Percentiles rank a stretch among this genome's conserved stretches.
phyloP scores from a whole-genome alignment of 2,797 vertebrate genomes.

The Lerista edwardsae region DNA sequence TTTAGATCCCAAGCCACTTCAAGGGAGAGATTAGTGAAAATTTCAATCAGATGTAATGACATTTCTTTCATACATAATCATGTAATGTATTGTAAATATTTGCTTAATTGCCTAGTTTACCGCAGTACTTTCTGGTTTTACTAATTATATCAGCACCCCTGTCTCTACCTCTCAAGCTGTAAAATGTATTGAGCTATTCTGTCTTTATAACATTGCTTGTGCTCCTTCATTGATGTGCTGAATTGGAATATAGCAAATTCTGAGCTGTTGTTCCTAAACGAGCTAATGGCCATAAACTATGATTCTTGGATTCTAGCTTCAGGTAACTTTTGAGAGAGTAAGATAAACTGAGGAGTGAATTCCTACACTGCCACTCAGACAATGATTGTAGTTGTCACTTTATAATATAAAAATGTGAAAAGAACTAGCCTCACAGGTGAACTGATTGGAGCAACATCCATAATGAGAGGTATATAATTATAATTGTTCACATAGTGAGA shows the following conservation, averaged over 20 bases:
- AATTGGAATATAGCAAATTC: slow-evolving; percentile 21
- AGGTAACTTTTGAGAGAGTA: slow-evolving; percentile 32
- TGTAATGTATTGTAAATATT: slow-evolving; percentile 54
- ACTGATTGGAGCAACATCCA: background rate
- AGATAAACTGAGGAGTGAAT: slow-evolving; percentile 17
- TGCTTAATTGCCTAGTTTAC: slow-evolving; percentile 3
- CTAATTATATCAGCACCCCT: slow-evolving; percentile 26
- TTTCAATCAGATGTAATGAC: slow-evolving; percentile 46
- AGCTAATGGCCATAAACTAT: background rate
- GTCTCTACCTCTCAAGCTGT: slow-evolving; percentile 39
- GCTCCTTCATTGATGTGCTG: slow-evolving; percentile 23
- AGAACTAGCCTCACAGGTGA: background rate
- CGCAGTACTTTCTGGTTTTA: slow-evolving; percentile 23
- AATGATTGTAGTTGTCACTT: background rate
- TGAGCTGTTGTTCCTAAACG: fast-evolving
- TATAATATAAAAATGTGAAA: background rate
- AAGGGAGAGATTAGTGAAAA: slow-evolving; percentile 32
- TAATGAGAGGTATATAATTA: background rate
- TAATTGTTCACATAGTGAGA: background rate
- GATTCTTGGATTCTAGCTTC: background rate
- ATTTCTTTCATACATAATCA: slow-evolving; percentile 43
- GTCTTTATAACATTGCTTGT: slow-evolving; percentile 33
- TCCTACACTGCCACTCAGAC: slow-evolving; percentile 41
- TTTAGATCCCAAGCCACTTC: slow-evolving; percentile 54
- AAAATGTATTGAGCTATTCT: slow-evolving; percentile 7